Evolutionary conservation across 1,140 invertebrate genomes (phyloP).

Genomic region (Daktulosphaira vitifoliae): DNA sequence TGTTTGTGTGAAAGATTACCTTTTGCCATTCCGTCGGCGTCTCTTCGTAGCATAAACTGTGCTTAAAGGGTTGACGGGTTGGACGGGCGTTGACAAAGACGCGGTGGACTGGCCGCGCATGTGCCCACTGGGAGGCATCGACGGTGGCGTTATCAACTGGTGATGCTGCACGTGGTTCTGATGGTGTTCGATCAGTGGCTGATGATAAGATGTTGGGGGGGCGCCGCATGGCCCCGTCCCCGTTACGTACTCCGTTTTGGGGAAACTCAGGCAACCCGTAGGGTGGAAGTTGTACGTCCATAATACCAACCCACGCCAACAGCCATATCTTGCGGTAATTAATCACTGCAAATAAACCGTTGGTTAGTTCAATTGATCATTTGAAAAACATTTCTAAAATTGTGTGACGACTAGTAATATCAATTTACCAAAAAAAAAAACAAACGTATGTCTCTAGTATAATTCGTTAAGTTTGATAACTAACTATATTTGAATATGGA

Average conservation of each 20-base stretch:
- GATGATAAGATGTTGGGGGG: conserved; percentile 20
- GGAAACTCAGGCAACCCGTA: conserved; percentile 8
- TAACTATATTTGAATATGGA: no score
- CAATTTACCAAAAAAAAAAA: no score
- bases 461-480: no score
- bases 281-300: background rate
- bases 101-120: conserved; percentile 39
- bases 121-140: conserved; percentile 18
- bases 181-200: conserved; percentile 26
- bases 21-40: conserved; percentile 84
- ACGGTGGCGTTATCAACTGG: conserved; percentile 27
- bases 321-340: background rate
- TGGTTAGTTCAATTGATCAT: no score
- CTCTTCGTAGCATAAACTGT: conserved; percentile 92
- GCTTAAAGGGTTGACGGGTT: conserved; percentile 73
- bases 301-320: background rate
- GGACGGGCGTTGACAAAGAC: conserved; percentile 39
- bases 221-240: conserved; percentile 33
- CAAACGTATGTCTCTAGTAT: no score
- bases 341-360: no score
- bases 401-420: no score
- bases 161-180: conserved; percentile 35
- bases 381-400: no score
- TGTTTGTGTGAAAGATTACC: conserved; percentile 50
- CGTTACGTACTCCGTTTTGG: conserved; percentile 31